phyloP scores from a whole-genome alignment of 2,888 invertebrate genomes.

The Netelia inedita region DNA sequence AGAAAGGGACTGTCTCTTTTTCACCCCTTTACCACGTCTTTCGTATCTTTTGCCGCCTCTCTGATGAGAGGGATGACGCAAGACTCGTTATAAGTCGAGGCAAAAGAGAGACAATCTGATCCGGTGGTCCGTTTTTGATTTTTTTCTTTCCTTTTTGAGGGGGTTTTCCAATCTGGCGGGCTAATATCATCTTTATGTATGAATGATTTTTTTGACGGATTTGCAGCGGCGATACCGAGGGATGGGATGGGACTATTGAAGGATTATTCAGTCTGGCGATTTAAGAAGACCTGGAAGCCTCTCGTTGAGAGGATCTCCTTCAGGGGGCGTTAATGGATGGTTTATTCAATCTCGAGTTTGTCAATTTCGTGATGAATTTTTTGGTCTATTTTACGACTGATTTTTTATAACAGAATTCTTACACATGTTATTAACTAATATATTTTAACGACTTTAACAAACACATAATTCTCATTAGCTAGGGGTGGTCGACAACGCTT shows the following conservation, averaged over 20 bases:
- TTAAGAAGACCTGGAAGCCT: neutral
- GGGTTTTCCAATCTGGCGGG: slow-evolving; percentile 2
- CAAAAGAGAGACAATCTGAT: too few relatives aligned
- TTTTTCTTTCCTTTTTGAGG: neutral
- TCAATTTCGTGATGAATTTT: neutral
- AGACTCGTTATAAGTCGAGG: neutral
- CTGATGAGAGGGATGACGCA: neutral
- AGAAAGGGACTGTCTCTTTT: slow-evolving; percentile 5
- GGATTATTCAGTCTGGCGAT: slow-evolving; percentile 18
- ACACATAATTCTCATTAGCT: too few relatives aligned
- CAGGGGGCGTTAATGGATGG: too few relatives aligned
- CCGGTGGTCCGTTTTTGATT: neutral
- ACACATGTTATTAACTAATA: too few relatives aligned
- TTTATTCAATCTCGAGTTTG: neutral
- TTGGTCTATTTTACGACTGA: neutral
- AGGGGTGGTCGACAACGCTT: too few relatives aligned
- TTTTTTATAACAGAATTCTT: too few relatives aligned
- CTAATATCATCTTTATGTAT: slow-evolving; percentile 1
- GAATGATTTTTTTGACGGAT: neutral
- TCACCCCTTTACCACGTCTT: slow-evolving; percentile 36
- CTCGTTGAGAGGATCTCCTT: neutral
- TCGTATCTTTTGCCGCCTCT: slow-evolving; percentile 26
- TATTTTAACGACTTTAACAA: too few relatives aligned
- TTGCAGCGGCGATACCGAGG: slow-evolving; percentile 5
- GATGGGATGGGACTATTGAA: neutral